Evolutionary conservation across 2,113 vertebrate genomes (phyloP).

Genomic region (Callorhinus ursinus): DNA sequence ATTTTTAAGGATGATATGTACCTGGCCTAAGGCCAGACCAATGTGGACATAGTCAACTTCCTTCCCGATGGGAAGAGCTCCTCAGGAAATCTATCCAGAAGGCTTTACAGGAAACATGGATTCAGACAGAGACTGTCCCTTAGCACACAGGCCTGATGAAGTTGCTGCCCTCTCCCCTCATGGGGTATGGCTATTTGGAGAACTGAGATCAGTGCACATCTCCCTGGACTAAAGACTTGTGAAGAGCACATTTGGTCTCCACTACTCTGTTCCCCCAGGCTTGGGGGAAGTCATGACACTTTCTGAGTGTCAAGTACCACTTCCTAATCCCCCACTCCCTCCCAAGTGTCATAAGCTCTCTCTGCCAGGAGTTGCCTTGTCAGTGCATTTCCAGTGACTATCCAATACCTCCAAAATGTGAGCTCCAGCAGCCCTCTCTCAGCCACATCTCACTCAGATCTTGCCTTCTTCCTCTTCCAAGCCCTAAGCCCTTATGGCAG

Average conservation of each 20-base stretch:
- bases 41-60: slow-evolving; percentile 71
- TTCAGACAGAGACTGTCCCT: neutral
- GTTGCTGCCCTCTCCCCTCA: neutral
- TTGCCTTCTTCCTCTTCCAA: neutral
- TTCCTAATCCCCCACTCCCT: neutral
- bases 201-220: neutral
- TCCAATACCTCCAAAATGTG: neutral
- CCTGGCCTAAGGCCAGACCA: slow-evolving; percentile 72
- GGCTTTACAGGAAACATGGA: slow-evolving; percentile 70
- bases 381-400: neutral
- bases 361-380: neutral
- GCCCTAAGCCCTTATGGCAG: neutral
- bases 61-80: slow-evolving; percentile 76
- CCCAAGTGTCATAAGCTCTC: neutral
- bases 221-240: neutral
- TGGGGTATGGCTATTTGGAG: neutral
- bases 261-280: neutral
- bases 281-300: neutral
- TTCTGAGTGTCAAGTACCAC: neutral
- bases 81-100: slow-evolving; percentile 72
- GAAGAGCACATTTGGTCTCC: neutral
- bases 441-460: neutral
- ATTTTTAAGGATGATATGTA: slow-evolving; percentile 79
- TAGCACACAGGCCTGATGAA: neutral
- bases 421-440: neutral